phyloP scores from a whole-genome alignment of 2,113 vertebrate species.

The Epinephelus lanceolatus region DNA sequence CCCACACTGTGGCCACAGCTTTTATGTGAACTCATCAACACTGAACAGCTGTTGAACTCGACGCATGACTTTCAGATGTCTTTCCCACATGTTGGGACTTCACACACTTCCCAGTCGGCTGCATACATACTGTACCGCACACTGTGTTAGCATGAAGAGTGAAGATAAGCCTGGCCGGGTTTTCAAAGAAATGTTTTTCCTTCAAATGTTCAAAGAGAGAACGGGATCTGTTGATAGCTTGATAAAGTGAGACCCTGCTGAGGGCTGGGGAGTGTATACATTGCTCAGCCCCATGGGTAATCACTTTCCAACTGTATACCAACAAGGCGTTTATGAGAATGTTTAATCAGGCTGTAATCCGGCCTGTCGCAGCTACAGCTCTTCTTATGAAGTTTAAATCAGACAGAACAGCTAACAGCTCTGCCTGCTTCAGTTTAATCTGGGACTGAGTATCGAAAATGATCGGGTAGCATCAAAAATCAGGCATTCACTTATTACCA shows the following conservation, averaged over 20 bases:
- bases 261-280: neutral
- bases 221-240: slow-evolving; percentile 17
- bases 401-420: no score
- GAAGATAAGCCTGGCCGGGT: no score
- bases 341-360: slow-evolving; percentile 17
- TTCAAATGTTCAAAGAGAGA: slow-evolving; percentile 40
- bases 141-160: neutral
- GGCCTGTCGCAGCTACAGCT: neutral
- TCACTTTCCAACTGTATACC: neutral
- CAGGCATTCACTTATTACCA: no score
- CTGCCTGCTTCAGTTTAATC: no score
- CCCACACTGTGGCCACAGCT: neutral
- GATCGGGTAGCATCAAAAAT: no score
- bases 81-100: neutral
- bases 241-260: slow-evolving; percentile 4
- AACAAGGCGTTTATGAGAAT: neutral
- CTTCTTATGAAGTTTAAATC: no score
- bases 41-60: slow-evolving; percentile 9
- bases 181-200: neutral
- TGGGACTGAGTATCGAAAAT: no score
- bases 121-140: neutral
- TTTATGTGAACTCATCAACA: slow-evolving; percentile 23
- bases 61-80: neutral
- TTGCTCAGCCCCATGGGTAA: slow-evolving; percentile 11
- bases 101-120: neutral